Evolutionary conservation across 2,888 invertebrate species (phyloP).

Genomic region (Leucania comma): DNA sequence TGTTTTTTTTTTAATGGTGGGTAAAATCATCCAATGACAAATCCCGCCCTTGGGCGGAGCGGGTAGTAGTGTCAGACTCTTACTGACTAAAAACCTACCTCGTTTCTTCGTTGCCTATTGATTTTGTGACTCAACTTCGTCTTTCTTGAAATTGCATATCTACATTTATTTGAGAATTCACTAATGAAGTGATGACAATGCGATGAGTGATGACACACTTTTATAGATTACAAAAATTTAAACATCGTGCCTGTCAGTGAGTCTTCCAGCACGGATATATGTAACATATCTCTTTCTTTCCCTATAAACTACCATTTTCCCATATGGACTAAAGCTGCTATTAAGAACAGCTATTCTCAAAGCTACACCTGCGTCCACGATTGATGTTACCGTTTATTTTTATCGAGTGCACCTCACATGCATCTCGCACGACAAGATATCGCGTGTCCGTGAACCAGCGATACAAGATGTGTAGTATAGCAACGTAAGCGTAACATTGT

Average conservation of each 20-base stretch:
- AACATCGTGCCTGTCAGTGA: constrained; percentile 1
- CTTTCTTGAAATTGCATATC: neutral
- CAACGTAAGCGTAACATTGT: constrained; percentile 64
- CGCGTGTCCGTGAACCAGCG: constrained; percentile 67
- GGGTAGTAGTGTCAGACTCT: too few relatives aligned
- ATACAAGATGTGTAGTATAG: constrained; percentile 58
- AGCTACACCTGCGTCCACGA: constrained; percentile 45
- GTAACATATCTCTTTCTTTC: neutral
- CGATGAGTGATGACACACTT: neutral
- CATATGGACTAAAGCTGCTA: neutral
- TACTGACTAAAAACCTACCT: too few relatives aligned
- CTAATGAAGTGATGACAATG: constrained; percentile 3
- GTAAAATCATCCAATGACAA: too few relatives aligned
- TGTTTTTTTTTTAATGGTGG: too few relatives aligned
- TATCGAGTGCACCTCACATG: constrained; percentile 52
- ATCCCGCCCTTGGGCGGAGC: too few relatives aligned
- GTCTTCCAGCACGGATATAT: neutral
- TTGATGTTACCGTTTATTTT: constrained; percentile 51
- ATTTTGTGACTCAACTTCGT: constrained; percentile 1
- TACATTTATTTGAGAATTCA: neutral
- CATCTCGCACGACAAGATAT: constrained; percentile 62
- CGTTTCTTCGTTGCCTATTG: too few relatives aligned
- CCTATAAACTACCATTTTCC: neutral
- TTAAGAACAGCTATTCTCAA: constrained; percentile 19
- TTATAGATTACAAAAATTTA: neutral